Base-by-base conservation (phyloP, 2,888 invertebrate genomes). In the Platycheirus albimanus region DNA sequence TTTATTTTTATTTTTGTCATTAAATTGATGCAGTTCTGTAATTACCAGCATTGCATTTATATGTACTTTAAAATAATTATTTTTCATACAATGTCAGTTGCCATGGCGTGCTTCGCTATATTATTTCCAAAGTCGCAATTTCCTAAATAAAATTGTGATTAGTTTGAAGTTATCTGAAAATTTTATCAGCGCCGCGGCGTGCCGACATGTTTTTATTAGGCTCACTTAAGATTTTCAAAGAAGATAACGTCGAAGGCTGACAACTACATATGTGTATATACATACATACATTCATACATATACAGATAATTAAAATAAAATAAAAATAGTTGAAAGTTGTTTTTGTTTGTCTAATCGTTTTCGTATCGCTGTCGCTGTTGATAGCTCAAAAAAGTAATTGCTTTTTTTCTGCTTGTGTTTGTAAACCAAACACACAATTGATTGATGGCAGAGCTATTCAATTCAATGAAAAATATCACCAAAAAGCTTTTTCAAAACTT, bases 41-140 rank as follows among this genome's bases (percentile, higher is more conserved):
- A 36, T 36, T 6, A 36, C 10, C 3, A n/a, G n/a, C n/a, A n/a
- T 36, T 38, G n/a, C 7, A 2, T 13, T 38, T 38, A n/a, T 38
- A 8, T 33, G 5, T 8, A 33, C 30, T 4, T 33, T 33, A 33
- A 24, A 4, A 6, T n/a, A 49, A 38, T 7, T 10, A 13, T 28
- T 52, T 52, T 15, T 5, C 38, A 56, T 20, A 8, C 10, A 56
- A 38, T 20, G 5, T 20, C 1, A 20, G 38, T 17, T 58, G 38
- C 10, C 20, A 58, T 58, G 41, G 41, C 58, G 15, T 58, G 56
- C 20, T 11, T 15, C 24, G 30, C n/a, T n/a, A 49, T 24, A 7
- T 20, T 4, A 20, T 43, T 61, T 61, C 15, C 7, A 13, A 17
- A 45, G 58, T 58, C 58, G 58, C 58, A 58, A 15, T 58, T 41